Conservation (phyloP, 2,888 invertebrate species). For the Bedellia somnulentella region DNA sequence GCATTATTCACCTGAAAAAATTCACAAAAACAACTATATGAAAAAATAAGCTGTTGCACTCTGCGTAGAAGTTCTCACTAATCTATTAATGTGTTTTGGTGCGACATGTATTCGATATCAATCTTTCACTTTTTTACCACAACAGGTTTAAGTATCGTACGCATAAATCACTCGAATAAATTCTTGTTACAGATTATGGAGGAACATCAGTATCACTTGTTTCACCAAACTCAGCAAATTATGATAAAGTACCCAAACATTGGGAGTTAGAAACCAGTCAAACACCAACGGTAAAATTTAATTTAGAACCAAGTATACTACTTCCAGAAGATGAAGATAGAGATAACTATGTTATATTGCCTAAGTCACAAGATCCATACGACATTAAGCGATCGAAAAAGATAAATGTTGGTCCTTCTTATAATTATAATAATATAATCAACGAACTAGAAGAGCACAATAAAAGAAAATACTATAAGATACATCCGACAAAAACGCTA, state of each 20-base stretch:
- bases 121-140: no score
- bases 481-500: slow-evolving; percentile 59
- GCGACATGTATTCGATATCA: no score
- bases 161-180: neutral
- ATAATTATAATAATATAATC: slow-evolving; percentile 62
- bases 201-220: slow-evolving; percentile 67
- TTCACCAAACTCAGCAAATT: slow-evolving; percentile 65
- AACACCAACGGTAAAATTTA: slow-evolving; percentile 30
- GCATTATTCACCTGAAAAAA: no score
- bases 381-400: slow-evolving; percentile 42
- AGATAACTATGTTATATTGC: slow-evolving; percentile 43
- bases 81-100: no score
- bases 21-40: no score
- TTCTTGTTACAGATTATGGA: slow-evolving; percentile 50
- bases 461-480: slow-evolving; percentile 50
- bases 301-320: slow-evolving; percentile 38
- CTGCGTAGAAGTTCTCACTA: no score
- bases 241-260: slow-evolving; percentile 18
- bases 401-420: slow-evolving; percentile 50
- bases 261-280: slow-evolving; percentile 36
- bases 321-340: slow-evolving; percentile 18
- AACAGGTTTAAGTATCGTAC: no score
- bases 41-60: no score
- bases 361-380: slow-evolving; percentile 60
- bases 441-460: slow-evolving; percentile 57